Evolutionary conservation across 2,113 vertebrate species (phyloP).

Genomic region (Symphodus melops): DNA sequence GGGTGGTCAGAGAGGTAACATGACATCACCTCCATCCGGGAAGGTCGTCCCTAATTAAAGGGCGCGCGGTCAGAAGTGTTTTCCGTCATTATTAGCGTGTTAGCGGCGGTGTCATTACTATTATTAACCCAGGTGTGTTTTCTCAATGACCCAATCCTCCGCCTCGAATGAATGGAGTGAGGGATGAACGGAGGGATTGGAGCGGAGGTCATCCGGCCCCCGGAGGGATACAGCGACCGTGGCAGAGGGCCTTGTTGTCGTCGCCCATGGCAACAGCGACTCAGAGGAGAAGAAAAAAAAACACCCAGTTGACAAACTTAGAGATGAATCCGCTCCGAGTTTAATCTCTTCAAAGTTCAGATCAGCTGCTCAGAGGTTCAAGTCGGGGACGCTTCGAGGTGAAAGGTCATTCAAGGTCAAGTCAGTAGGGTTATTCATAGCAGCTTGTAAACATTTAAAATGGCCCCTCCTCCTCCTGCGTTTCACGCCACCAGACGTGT

Average conservation of each 20-base stretch:
- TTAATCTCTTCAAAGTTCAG: too few relatives aligned
- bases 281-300: slow-evolving; percentile 25
- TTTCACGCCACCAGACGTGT: too few relatives aligned
- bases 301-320: neutral
- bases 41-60: slow-evolving; percentile 52
- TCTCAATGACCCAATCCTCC: slow-evolving; percentile 64
- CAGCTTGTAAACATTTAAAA: too few relatives aligned
- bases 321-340: neutral
- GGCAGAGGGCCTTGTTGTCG: neutral
- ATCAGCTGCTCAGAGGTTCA: too few relatives aligned
- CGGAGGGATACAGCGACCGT: neutral
- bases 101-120: slow-evolving; percentile 53
- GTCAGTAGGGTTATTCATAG: too few relatives aligned
- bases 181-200: neutral
- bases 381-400: too few relatives aligned
- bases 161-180: slow-evolving; percentile 2
- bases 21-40: slow-evolving; percentile 56
- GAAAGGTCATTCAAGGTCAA: too few relatives aligned
- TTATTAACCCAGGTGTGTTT: slow-evolving; percentile 69
- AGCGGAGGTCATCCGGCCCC: neutral
- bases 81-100: slow-evolving; percentile 62
- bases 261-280: slow-evolving; percentile 33
- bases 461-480: too few relatives aligned
- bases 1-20: neutral
- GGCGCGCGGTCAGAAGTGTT: neutral